These are phyloP conservation scores for Pangasius macronema DNA, from an alignment of 2,797 vertebrate genomes.

Conservation along the genomic window DNA sequence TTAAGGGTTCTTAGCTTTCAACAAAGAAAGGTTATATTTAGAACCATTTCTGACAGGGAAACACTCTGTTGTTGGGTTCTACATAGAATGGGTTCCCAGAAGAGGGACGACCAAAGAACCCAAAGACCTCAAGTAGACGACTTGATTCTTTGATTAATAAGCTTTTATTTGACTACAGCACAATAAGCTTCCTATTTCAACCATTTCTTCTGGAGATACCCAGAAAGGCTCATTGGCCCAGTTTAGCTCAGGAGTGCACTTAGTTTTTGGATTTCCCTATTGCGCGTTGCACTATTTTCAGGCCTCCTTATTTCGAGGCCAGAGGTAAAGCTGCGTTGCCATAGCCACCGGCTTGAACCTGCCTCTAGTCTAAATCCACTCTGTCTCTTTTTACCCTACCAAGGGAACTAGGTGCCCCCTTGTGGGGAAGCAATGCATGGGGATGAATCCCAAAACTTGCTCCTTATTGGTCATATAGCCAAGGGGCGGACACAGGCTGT, in stretches of 20 bases:
- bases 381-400: slow-evolving; percentile 58
- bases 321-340: slow-evolving; percentile 74
- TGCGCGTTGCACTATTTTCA: slow-evolving; percentile 54
- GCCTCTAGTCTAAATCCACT: slow-evolving; percentile 71
- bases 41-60: background rate
- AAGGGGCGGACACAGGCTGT: too few species aligned
- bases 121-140: background rate
- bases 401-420: slow-evolving; percentile 42
- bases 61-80: background rate
- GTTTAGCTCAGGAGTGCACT: background rate
- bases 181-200: background rate
- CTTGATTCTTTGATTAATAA: slow-evolving; percentile 14
- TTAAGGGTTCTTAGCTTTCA: background rate
- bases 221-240: slow-evolving; percentile 28
- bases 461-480: background rate
- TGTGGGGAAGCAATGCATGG: slow-evolving; percentile 18
- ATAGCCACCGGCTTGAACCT: slow-evolving; percentile 67
- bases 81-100: background rate
- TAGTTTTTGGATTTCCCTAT: slow-evolving; percentile 51
- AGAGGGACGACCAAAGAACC: background rate
- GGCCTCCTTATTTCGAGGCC: slow-evolving; percentile 51
- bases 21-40: background rate
- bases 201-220: slow-evolving; percentile 6
- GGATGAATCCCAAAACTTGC: background rate
- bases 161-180: background rate